Percentiles rank a stretch among this genome's conserved stretches.
Conservation (phyloP, 2,797 vertebrate species). For the Chromis chromis region DNA sequence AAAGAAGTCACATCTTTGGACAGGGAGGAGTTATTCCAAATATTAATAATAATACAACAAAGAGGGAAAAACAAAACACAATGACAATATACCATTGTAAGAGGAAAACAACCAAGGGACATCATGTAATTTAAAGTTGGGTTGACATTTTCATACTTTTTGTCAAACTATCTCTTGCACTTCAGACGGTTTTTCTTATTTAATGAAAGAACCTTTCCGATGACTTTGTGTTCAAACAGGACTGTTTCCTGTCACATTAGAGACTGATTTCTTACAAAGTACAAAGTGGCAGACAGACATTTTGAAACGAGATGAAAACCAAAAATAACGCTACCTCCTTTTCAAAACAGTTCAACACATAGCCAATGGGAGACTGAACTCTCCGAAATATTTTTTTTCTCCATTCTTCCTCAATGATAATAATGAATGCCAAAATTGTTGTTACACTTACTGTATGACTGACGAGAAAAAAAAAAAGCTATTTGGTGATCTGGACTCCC, state of each 20-base stretch:
- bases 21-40: conserved; percentile 64
- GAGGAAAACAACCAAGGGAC: conserved; percentile 71
- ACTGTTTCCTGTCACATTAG: conserved; percentile 71
- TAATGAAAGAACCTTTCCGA: conserved; percentile 69
- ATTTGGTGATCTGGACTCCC: conserved; percentile 75
- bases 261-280: conserved; percentile 75
- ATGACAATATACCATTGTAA: conserved; percentile 46
- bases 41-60: conserved; percentile 34
- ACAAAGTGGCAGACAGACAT: conserved; percentile 78
- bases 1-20: conserved; percentile 43
- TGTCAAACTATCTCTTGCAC: conserved; percentile 74
- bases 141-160: conserved; percentile 70
- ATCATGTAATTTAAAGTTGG: conserved; percentile 57
- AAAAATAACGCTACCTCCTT: conserved; percentile 90
- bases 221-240: conserved; percentile 70
- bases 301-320: conserved; percentile 82
- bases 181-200: conserved; percentile 74
- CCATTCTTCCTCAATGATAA: conserved; percentile 73
- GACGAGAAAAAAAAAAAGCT: conserved; percentile 50
- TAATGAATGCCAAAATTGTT: conserved; percentile 81
- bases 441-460: conserved; percentile 70
- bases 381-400: conserved; percentile 63
- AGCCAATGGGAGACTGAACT: conserved; percentile 76
- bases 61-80: conserved; percentile 62
- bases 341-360: conserved; percentile 81